Percentiles rank a stretch among this genome's conserved stretches.
Conservation (phyloP, 2,113 vertebrate species). For the Chaetorhynchus papuensis region DNA sequence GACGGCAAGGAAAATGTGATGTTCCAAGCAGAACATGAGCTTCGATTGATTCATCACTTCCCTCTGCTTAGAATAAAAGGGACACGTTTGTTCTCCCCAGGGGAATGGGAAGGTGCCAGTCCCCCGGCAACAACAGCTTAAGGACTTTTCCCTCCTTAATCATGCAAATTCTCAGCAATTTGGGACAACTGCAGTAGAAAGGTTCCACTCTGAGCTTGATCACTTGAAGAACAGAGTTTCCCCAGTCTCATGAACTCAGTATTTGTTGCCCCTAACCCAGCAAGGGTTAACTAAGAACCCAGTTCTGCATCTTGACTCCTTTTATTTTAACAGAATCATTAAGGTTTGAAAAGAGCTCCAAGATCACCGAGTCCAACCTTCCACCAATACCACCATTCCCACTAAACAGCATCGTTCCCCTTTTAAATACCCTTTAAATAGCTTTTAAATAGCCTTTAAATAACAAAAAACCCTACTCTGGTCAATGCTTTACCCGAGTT, state of each 20-base stretch:
- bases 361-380: not conserved
- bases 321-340: not conserved
- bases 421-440: not conserved
- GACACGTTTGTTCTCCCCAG: not conserved
- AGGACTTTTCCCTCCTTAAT: not conserved
- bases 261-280: not conserved
- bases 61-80: not conserved
- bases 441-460: not conserved
- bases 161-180: not conserved
- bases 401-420: not conserved
- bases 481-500: not conserved
- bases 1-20: not conserved
- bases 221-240: not conserved
- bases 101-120: not conserved
- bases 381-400: not conserved
- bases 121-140: not conserved
- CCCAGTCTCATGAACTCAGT: fast-evolving
- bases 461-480: not conserved
- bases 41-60: not conserved
- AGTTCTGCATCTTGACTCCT: not conserved
- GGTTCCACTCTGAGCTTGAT: not conserved
- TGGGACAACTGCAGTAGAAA: not conserved
- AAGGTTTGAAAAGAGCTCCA: not conserved
- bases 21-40: not conserved
- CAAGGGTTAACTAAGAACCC: not conserved